Base-by-base conservation (phyloP, 2,113 vertebrate genomes). In the Patagioenas fasciata region DNA sequence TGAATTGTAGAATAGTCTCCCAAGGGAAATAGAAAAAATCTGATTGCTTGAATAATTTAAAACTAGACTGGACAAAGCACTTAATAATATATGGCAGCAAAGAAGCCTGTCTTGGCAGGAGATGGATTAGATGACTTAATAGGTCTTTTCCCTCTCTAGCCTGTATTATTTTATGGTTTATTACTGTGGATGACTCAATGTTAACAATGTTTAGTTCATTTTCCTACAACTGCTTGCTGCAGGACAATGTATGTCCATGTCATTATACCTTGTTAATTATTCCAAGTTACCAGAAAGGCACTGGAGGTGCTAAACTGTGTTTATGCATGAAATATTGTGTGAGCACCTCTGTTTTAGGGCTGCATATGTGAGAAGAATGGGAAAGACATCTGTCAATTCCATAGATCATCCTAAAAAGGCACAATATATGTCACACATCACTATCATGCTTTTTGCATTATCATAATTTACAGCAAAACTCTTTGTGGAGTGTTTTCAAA, bases 1-100 rank as follows among this genome's bases (percentile, higher is more conserved):
- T 79, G 17, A 57, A 58, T 13, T 95, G n/a, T 42, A 78, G 69
- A 88, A 28, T 72, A 90, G n/a, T 58, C 3, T 94, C 90, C 86
- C 85, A 64, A 61, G 92, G 82, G 91, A 91, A 95, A 78, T 16
- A 81, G 15, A 50, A 48, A 58, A 89, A 93, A 93, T 78, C 70
- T 91, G 89, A 86, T 89, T 89, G 36, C 69, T 67, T 96, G 36
- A 95, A 92, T 95, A 90, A 96, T 97, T 97, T 95, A 96, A 91
- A 94, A 93, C 48, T 61, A 90, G 74, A 57, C 81, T 82, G 89
- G 70, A 90, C 54, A 91, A 91, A 84, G 24, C 78, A 85, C 74
- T 92, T 93, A 81, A 93, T 85, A 87, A 88, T 91, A 93, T 80
- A 96, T 64, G 73, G 75, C 89, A 95, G 84, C 64, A 87, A 74